Base-by-base conservation (phyloP, 1,140 invertebrate genomes). In the Physella acuta region DNA sequence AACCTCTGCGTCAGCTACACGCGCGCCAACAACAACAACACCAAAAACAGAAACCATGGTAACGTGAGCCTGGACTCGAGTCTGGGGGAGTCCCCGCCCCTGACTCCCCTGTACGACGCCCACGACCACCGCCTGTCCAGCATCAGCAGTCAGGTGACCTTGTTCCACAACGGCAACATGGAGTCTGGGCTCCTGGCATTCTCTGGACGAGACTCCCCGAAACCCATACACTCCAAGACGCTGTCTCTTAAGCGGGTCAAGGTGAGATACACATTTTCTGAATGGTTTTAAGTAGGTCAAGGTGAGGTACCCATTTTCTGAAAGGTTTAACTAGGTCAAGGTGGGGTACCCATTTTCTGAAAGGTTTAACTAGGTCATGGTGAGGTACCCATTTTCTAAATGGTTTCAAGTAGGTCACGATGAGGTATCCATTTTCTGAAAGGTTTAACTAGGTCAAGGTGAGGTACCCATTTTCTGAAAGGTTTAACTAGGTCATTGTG, bases 91-190 rank as follows among this genome's bases (percentile, higher is more conserved):
- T 63, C 60, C 17, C 60, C 33, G 26, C 36, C 60, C 26, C 26
- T 24, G 17, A 63, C 36, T 5, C n/a, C 60, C 16, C 11, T 5
- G 3, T 20, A 59, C n/a, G n/a, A 2, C 3, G 24, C 36, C 1
- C 60, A 63, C 60, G 26, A 11, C 2, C n/a, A 26, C 24, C 60
- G 60, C 24, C 33, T 63, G 24, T 49, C 37, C 37, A 63, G 60
- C n/a, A 49, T 63, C 36, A 49, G 37, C 26, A 63, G 60, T 24
- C 36, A 33, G 16, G 34, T 63, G 30, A 26, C 60, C 5, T 33
- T 63, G 37, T 63, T 49, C 37, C 16, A n/a, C 58, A 60, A 37
- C 14, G 31, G 1, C 26, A 26, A 5, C 4, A 3, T 34, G 17
- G 58, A 37, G 1, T 8, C 8, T 4, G 24, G 20, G 26, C 31